These are phyloP conservation scores for Phataginus tricuspis DNA, from an alignment of 2,797 vertebrate genomes.

Conservation along the genomic window DNA sequence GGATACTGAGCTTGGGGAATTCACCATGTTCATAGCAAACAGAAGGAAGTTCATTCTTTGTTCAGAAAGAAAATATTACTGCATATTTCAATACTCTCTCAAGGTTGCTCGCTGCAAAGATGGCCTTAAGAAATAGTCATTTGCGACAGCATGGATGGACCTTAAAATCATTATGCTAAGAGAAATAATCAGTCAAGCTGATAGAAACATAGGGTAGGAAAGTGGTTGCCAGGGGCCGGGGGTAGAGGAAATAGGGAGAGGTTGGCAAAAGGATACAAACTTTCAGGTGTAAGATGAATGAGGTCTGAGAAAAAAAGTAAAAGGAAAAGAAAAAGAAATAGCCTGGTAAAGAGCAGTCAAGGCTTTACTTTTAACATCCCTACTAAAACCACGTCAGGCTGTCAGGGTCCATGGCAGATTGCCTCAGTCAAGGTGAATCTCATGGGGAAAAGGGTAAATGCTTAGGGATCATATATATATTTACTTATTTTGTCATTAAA, in stretches of 20 bases:
- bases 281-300: background rate
- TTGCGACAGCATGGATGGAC: background rate
- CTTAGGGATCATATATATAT: background rate
- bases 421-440: background rate
- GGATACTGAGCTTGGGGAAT: background rate
- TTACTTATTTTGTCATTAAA: background rate
- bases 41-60: background rate
- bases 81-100: background rate
- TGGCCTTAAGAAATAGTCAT: background rate
- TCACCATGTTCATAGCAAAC: background rate
- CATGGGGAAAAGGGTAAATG: background rate
- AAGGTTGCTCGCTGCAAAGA: background rate
- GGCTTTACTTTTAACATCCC: background rate
- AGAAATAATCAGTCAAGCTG: background rate
- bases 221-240: background rate
- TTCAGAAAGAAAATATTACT: background rate
- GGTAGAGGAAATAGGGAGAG: background rate
- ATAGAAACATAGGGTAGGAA: background rate
- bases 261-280: background rate
- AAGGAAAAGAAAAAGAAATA: background rate
- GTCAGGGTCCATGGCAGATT: background rate
- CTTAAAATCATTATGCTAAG: background rate
- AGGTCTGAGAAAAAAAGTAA: background rate
- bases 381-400: background rate
- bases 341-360: background rate